phyloP scores from a whole-genome alignment of 2,888 invertebrate species.

The Ellobium chinense region DNA sequence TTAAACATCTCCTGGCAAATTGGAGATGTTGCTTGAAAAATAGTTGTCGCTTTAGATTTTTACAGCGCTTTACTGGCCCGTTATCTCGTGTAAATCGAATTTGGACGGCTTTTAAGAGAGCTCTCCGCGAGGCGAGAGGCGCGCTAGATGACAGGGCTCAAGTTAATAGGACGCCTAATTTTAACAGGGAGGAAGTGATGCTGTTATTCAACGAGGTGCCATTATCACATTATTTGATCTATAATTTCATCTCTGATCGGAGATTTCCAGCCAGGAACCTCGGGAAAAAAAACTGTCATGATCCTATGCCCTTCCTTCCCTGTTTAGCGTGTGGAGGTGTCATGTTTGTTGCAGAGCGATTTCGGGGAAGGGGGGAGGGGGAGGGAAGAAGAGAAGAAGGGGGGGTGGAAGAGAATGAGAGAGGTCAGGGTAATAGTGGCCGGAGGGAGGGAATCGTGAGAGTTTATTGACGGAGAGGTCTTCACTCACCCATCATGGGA shows the following conservation, averaged over 20 bases:
- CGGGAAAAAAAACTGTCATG: background rate
- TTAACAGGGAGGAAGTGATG: conserved; percentile 2
- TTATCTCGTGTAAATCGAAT: conserved; percentile 43
- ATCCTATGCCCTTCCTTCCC: too few species aligned
- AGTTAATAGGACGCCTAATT: conserved; percentile 36
- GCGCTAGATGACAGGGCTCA: conserved; percentile 17
- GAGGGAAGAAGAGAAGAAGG: background rate
- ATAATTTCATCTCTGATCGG: conserved; percentile 31
- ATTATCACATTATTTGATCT: conserved; percentile 28
- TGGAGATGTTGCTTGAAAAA: conserved; percentile 35
- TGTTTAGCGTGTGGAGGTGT: too few species aligned
- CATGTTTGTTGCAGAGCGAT: too few species aligned
- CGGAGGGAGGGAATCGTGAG: too few species aligned
- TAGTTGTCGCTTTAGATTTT: conserved; percentile 41
- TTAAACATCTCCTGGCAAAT: conserved; percentile 42
- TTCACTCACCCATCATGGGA: too few species aligned
- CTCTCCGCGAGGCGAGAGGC: background rate
- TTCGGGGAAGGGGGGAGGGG: too few species aligned
- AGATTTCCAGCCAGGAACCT: background rate
- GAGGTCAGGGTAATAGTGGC: too few species aligned
- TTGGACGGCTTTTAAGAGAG: conserved; percentile 39
- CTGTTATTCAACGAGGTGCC: conserved; percentile 2
- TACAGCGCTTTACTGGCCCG: conserved; percentile 22
- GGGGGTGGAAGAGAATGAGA: too few species aligned
- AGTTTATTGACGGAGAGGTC: too few species aligned